phyloP scores from a whole-genome alignment of 2,113 vertebrate species.

The Bettongia penicillata region DNA sequence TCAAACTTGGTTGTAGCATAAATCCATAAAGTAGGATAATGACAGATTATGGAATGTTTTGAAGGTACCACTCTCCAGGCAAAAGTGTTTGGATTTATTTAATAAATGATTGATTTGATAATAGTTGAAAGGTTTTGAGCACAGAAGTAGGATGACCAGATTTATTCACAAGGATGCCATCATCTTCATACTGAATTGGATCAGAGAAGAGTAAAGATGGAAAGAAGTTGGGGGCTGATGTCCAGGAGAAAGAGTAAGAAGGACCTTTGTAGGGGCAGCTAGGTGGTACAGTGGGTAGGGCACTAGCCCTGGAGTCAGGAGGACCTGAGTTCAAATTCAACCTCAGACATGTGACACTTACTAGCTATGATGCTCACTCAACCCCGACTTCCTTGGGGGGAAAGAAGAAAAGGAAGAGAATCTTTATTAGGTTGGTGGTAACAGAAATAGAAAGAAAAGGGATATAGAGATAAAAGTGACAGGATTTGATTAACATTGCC shows the following conservation, averaged over 20 bases:
- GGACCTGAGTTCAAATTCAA: no score
- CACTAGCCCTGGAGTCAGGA: no score
- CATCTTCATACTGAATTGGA: background rate
- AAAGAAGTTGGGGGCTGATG: background rate
- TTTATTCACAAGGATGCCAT: background rate
- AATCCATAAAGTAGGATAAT: background rate
- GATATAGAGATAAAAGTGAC: background rate
- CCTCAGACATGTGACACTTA: no score
- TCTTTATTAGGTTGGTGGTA: background rate
- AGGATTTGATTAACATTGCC: background rate
- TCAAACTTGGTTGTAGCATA: background rate
- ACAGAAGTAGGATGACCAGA: background rate
- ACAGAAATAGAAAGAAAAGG: background rate
- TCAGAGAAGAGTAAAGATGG: background rate
- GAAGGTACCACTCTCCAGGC: background rate
- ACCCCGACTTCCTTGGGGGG: no score
- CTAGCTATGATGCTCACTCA: no score
- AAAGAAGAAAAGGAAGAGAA: background rate
- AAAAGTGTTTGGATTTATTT: background rate
- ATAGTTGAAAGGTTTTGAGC: background rate
- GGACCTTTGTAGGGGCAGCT: no score
- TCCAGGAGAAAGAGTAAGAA: background rate
- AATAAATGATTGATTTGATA: background rate
- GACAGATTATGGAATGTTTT: background rate
- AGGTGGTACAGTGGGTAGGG: no score